These are phyloP conservation scores for Spodoptera littoralis DNA, from an alignment of 2,888 invertebrate genomes.

Conservation along the genomic window DNA sequence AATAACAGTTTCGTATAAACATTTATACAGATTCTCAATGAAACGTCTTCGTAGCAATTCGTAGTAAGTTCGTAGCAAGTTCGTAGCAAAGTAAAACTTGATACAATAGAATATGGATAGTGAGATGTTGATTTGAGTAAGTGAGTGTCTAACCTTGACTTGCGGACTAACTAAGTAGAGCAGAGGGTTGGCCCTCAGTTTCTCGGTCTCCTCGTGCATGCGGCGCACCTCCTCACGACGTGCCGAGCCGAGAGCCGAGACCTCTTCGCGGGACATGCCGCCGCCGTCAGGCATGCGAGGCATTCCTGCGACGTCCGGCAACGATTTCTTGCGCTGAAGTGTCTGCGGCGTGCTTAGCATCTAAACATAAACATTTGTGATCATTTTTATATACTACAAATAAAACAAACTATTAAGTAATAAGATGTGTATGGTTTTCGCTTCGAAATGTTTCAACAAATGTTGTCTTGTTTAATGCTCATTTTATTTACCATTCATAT, in stretches of 20 bases:
- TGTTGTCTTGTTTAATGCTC: too few relatives aligned
- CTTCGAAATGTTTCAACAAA: too few relatives aligned
- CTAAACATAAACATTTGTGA: slow-evolving; percentile 73
- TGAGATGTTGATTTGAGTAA: neutral
- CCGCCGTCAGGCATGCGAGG: slow-evolving; percentile 93
- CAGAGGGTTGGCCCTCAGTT: slow-evolving; percentile 97
- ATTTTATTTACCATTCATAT: too few relatives aligned
- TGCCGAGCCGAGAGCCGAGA: slow-evolving; percentile 97
- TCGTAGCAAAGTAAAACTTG: slow-evolving; percentile 19
- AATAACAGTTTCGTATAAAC: slow-evolving; percentile 9
- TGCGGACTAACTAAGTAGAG: slow-evolving; percentile 98
- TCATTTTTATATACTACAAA: too few relatives aligned
- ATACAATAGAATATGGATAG: neutral
- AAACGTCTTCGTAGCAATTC: slow-evolving; percentile 23
- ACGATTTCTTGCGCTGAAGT: slow-evolving; percentile 97
- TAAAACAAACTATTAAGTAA: too few relatives aligned
- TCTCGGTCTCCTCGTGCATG: slow-evolving; percentile 96
- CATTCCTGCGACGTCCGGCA: slow-evolving; percentile 97
- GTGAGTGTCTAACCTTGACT: slow-evolving; percentile 93
- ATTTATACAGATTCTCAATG: neutral
- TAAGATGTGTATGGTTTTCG: too few relatives aligned
- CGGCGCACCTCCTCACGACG: slow-evolving; percentile 98
- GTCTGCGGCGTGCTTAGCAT: slow-evolving; percentile 93
- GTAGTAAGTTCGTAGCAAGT: slow-evolving; percentile 44
- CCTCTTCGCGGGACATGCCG: slow-evolving; percentile 97